Conservation (phyloP, 2,113 vertebrate genomes). For the Hemicordylus capensis region DNA sequence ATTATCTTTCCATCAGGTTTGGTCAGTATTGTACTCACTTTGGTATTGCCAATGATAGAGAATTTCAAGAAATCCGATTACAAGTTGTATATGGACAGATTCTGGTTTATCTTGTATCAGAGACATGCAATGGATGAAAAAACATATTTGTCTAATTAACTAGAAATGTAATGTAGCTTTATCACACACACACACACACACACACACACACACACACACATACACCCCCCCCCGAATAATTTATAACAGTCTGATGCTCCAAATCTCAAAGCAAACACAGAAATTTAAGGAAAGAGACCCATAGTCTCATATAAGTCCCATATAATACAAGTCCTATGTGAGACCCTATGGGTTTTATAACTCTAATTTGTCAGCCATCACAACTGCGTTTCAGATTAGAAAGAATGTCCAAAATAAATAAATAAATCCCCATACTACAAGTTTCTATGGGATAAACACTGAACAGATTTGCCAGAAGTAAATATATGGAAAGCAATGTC, state of each 20-base stretch:
- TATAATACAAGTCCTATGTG: too few species aligned
- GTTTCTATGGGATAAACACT: neutral
- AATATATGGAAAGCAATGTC: constrained; percentile 23
- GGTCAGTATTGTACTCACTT: neutral
- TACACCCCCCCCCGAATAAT: too few species aligned
- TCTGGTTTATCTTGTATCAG: neutral
- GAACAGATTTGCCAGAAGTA: constrained; percentile 13
- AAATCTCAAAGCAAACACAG: neutral
- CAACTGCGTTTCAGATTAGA: neutral
- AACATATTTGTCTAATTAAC: neutral
- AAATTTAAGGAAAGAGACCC: neutral
- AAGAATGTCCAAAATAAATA: neutral
- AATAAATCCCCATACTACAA: neutral
- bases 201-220: too few species aligned
- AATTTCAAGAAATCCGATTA: neutral
- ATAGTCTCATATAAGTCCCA: too few species aligned
- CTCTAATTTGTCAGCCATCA: neutral
- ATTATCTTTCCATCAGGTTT: too few species aligned
- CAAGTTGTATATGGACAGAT: neutral
- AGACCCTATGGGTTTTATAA: neutral
- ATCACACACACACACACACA: too few species aligned
- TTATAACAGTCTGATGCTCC: neutral
- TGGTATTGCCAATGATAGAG: neutral
- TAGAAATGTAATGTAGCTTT: neutral
- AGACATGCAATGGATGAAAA: neutral